Base-by-base conservation (phyloP, 2,797 vertebrate species). In the Halcyon badia region DNA sequence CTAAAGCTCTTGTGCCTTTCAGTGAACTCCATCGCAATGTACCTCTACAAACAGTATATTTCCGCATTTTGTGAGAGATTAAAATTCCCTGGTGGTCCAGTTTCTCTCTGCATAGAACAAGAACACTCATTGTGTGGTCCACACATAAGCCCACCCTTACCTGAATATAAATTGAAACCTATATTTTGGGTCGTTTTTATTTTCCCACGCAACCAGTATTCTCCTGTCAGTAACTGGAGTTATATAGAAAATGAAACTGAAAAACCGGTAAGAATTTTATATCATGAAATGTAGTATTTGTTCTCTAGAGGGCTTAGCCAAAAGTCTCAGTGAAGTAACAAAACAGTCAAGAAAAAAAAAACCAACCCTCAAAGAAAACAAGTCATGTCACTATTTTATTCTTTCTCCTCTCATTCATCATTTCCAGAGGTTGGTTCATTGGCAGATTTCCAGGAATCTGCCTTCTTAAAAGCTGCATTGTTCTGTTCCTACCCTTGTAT, bases 101-200 rank as follows among this genome's bases (percentile, higher is more conserved):
- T 64, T 94, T 95, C 72, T 85, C 31, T 90, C 52, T 42, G 57
- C 46, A 42, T 24, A 90, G 66, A 96, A 94, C 93, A 97, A 94
- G 94, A 46, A 87, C 41, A 71, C 3, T 49, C 75, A 95, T 56
- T 94, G 92, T 94, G 84, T 85, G 87, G 70, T 81, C 79, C 75
- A 66, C 61, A 16, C 13, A 3, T 68, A 26, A 86, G 70, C 73
- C 51, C 33, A 48, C 91, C 76, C 51, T 85, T 96, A 91, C 86
- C 52, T 86, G 76, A 92, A 89, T 66, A 84, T 93, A 79, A 94
- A 93, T 85, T 11, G 13, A 87, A 85, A 58, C 4, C 3, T 51
- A 26, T 8, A 4, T 33, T 69, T 73, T 52, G 28, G 51, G 16
- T 81, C 46, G 9, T 30, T 72, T 79, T 9, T 79, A 93, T 57